Conservation (phyloP, 1,140 invertebrate genomes). For the Drosophila yakuba region DNA sequence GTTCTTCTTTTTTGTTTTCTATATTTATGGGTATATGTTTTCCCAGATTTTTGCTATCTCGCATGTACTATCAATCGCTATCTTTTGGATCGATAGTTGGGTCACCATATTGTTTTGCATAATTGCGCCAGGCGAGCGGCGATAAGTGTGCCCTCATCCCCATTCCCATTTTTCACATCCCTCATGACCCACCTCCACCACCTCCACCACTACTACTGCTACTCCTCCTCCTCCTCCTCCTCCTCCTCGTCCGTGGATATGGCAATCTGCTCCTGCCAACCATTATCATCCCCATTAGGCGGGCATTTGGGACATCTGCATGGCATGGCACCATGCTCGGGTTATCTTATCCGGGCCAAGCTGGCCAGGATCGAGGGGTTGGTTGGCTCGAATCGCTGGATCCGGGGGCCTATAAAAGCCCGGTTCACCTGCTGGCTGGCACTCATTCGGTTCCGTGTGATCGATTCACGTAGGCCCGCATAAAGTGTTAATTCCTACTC, state of each 20-base stretch:
- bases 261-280: constrained; percentile 18
- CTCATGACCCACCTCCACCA: constrained; percentile 8
- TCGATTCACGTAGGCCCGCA: constrained; percentile 61
- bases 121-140: constrained; percentile 53
- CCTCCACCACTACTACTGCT: not conserved
- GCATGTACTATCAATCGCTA: constrained; percentile 19
- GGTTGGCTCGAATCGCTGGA: not conserved
- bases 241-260: not conserved
- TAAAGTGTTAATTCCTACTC: constrained; percentile 65
- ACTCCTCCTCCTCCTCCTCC: too few species aligned
- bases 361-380: constrained; percentile 65
- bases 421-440: constrained; percentile 63
- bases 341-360: constrained; percentile 71
- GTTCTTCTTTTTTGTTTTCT: not conserved
- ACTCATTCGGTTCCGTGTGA: constrained; percentile 69
- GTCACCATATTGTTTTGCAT: constrained; percentile 79
- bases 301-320: constrained; percentile 56
- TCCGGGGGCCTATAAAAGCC: constrained; percentile 60
- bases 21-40: constrained; percentile 6
- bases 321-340: constrained; percentile 43
- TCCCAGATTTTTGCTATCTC: constrained; percentile 17
- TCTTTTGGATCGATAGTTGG: constrained; percentile 66
- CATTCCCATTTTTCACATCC: not conserved
- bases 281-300: constrained; percentile 67
- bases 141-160: constrained; percentile 46